Base-by-base conservation (phyloP, 2,113 vertebrate species). In the Heterotis niloticus region DNA sequence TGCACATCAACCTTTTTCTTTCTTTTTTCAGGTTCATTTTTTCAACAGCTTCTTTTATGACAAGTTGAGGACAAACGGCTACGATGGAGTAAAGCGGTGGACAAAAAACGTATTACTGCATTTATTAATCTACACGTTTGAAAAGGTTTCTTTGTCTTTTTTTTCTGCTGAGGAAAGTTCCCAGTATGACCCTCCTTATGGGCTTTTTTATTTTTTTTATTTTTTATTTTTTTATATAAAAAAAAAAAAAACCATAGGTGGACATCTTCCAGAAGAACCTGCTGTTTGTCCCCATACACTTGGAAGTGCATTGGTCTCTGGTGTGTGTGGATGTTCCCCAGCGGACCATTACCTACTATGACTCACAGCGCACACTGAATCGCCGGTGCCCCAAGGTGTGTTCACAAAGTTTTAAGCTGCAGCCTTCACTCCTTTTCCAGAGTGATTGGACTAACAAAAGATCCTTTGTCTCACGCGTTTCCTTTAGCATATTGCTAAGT, bases 31-130 rank as follows among this genome's bases (percentile, higher is more conserved):
- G 95, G 94, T 96, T 81, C 95, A 97, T 87, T 96, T 96, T 89
- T 97, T 97, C 91, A 97, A 96, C 91, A 97, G 96, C 87, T 97
- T 97, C 88, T 97, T 97, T 88, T 97, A 96, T 28, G 95, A 96
- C 88, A 96, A 97, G 84, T 91, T 97, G 75, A 90, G 95, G 84
- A 96, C 95, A 78, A 96, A 95, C 89, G 96, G 96, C 81, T 97
- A 97, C 68, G 96, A 97, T 51, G 96, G 96, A 72, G 96, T 97
- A 71, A 96, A 97, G 85, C 90, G 96, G 82, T 97, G 96, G 96
- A 97, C 96, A 76, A 97, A 97, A 93, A 96, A 96, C 60, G 96
- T 96, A 89, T 93, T 0, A n/a, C 17, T 7, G 26, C 59, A 74
- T 71, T 17, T 1, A 34, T 54, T 28, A 34, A 74, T 26, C 14